Evolutionary conservation across 2,797 vertebrate genomes (phyloP).

Genomic region (Cryptoblepharus egeriae): DNA sequence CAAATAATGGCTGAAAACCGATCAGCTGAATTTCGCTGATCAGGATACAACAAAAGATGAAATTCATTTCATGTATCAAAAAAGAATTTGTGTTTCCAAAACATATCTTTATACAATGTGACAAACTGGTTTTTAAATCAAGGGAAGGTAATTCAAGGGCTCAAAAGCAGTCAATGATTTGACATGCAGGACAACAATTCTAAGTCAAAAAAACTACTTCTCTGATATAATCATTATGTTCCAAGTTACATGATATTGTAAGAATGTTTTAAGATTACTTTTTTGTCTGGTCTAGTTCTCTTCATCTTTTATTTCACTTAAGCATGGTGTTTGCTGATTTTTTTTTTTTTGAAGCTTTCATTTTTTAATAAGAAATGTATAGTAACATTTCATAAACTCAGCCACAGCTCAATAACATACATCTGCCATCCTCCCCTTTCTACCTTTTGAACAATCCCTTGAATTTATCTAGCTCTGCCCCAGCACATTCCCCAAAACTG

Average conservation of each 20-base stretch:
- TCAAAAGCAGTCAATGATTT: not conserved
- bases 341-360: not conserved
- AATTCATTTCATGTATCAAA: not conserved
- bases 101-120: not conserved
- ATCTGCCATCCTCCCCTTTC: too few species aligned
- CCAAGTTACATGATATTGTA: not conserved
- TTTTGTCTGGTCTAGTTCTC: not conserved
- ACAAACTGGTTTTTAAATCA: not conserved
- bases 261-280: not conserved
- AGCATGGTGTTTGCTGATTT: too few species aligned
- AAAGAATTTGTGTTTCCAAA: not conserved
- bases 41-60: not conserved
- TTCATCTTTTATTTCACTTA: not conserved
- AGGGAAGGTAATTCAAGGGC: too few species aligned
- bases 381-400: not conserved
- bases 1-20: not conserved
- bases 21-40: not conserved
- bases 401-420: too few species aligned
- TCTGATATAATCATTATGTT: not conserved
- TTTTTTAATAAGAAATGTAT: not conserved
- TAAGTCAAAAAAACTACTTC: not conserved
- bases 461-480: not conserved
- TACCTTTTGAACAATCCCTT: not conserved
- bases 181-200: not conserved
- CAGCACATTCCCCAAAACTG: not conserved